Percentiles rank a stretch among this genome's conserved stretches.
phyloP scores from a whole-genome alignment of 2,888 invertebrate species.

The Papilio elwesi region DNA sequence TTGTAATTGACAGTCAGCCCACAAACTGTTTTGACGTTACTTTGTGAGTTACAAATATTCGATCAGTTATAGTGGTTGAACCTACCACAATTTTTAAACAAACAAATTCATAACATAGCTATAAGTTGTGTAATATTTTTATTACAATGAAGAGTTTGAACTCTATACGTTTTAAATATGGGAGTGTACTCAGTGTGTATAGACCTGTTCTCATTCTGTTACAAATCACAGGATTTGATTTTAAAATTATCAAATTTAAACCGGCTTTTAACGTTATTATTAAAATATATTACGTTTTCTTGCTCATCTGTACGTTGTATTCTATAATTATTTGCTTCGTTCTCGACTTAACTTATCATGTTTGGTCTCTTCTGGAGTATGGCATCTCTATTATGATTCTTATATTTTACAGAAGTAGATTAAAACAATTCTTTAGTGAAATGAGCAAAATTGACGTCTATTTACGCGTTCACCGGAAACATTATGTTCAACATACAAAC shows the following conservation, averaged over 20 bases:
- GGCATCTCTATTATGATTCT: slow-evolving; percentile 55
- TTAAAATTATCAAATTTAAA: slow-evolving; percentile 56
- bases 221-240: slow-evolving; percentile 67
- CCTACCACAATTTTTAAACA: background rate
- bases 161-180: slow-evolving; percentile 9
- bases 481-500: slow-evolving; percentile 52
- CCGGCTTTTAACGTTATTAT: slow-evolving; percentile 47
- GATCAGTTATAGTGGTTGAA: slow-evolving; percentile 2
- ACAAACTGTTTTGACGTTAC: slow-evolving; percentile 54
- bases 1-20: slow-evolving; percentile 59
- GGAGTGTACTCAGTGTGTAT: slow-evolving; percentile 52
- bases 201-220: slow-evolving; percentile 58
- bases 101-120: slow-evolving; percentile 41
- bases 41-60: slow-evolving; percentile 33
- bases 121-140: slow-evolving; percentile 24
- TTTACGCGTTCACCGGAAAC: slow-evolving; percentile 58
- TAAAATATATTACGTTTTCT: slow-evolving; percentile 56
- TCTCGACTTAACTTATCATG: slow-evolving; percentile 52
- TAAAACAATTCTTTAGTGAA: slow-evolving; percentile 54
- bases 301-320: slow-evolving; percentile 53
- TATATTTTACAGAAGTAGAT: slow-evolving; percentile 57
- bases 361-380: slow-evolving; percentile 69
- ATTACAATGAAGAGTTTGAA: slow-evolving; percentile 29
- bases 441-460: slow-evolving; percentile 59
- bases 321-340: slow-evolving; percentile 59